Conservation (phyloP, 2,113 vertebrate species). For the Lagopus leucura region DNA sequence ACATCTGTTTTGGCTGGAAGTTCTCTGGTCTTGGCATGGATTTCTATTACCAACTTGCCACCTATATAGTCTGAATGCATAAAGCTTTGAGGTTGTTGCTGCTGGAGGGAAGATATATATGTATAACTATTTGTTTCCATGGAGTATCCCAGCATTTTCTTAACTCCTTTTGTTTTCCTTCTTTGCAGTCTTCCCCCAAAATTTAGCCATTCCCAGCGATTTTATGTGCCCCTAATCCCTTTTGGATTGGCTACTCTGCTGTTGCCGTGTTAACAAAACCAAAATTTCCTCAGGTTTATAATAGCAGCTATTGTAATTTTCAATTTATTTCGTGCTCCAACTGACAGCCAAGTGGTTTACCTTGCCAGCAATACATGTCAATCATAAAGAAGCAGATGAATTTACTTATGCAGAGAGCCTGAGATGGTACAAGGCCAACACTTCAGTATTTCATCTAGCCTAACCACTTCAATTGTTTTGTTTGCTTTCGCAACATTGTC, state of each 20-base stretch:
- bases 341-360: neutral
- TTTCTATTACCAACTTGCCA: constrained; percentile 1
- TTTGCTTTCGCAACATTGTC: neutral
- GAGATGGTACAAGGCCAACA: neutral
- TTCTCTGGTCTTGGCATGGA: constrained; percentile 9
- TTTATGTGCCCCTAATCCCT: neutral
- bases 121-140: neutral
- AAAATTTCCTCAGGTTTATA: neutral
- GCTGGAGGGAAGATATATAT: neutral
- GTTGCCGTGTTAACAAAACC: neutral
- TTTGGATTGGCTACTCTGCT: neutral
- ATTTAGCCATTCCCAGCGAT: accelerated
- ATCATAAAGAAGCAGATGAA: neutral
- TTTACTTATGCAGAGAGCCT: neutral
- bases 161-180: neutral
- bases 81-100: neutral
- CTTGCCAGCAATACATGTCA: neutral
- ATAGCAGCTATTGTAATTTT: neutral
- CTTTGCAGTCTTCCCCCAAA: neutral
- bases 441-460: neutral
- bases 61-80: neutral
- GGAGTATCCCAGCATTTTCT: neutral
- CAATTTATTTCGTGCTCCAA: neutral
- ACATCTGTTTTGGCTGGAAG: constrained; percentile 24
- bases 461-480: neutral